Evolutionary conservation across 2,888 invertebrate species (phyloP).

Genomic region (Pedicia rivosa): DNA sequence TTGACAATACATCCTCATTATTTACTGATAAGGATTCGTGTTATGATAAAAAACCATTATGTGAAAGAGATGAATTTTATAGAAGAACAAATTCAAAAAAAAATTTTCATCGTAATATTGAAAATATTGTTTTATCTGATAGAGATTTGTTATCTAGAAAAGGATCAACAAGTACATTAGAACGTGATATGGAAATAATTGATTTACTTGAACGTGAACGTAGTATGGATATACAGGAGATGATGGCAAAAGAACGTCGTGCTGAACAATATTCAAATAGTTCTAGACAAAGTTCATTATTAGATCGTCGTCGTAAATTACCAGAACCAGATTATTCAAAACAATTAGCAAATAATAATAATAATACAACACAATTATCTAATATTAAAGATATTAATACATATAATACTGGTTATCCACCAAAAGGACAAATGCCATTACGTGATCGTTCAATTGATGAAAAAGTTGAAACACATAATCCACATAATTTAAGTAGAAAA

Average conservation of each 20-base stretch:
- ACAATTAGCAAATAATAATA: no score
- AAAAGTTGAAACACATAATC: not conserved
- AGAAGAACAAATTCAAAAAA: not conserved
- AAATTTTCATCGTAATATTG: no score
- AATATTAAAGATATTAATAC: not conserved
- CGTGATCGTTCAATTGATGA: not conserved
- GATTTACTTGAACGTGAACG: conserved; percentile 30
- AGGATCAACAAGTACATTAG: conserved; percentile 25
- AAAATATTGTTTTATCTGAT: conserved; percentile 23
- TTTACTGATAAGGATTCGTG: conserved; percentile 13
- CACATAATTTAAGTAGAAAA: conserved; percentile 23
- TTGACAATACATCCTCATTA: conserved; percentile 11
- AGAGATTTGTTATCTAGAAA: conserved; percentile 21
- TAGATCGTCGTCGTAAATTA: conserved; percentile 17
- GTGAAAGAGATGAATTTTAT: not conserved
- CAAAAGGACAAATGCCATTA: not conserved
- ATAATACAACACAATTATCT: no score
- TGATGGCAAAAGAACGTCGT: conserved; percentile 21
- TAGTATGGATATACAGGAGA: conserved; percentile 29
- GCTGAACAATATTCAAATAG: not conserved
- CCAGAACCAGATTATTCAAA: conserved; percentile 21
- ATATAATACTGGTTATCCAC: not conserved
- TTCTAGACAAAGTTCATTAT: not conserved
- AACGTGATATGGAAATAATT: conserved; percentile 29
- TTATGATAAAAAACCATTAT: conserved; percentile 15